Conservation (phyloP, 2,888 invertebrate genomes). For the Syrphus vitripennis region DNA sequence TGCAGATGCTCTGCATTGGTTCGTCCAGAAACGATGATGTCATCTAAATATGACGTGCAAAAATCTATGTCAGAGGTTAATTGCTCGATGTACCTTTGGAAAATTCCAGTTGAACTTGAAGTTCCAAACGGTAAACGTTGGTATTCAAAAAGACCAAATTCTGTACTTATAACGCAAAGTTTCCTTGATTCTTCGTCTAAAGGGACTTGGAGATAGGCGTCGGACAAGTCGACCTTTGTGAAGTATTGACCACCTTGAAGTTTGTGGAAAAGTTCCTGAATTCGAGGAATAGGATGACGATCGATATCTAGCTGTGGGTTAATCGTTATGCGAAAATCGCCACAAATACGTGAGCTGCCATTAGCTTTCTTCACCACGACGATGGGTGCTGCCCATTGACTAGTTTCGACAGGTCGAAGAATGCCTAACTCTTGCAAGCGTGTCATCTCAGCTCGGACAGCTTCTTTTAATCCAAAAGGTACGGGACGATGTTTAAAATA, state of each 20-base stretch:
- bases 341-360: conserved; percentile 53
- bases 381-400: conserved; percentile 75
- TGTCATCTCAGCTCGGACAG: conserved; percentile 2
- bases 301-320: no score
- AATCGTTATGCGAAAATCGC: neutral
- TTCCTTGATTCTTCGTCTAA: conserved; percentile 47
- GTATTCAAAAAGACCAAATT: conserved; percentile 56
- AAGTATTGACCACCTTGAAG: conserved; percentile 60
- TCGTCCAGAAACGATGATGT: no score
- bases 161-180: conserved; percentile 58
- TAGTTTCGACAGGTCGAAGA: conserved; percentile 4
- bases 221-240: conserved; percentile 58
- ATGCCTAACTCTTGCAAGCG: neutral
- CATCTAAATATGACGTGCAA: conserved; percentile 45
- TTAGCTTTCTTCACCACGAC: conserved; percentile 76
- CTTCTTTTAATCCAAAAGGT: no score
- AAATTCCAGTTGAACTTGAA: conserved; percentile 45
- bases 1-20: no score
- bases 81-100: conserved; percentile 46
- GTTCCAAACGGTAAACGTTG: conserved; percentile 51
- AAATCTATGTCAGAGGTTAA: neutral
- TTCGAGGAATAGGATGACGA: conserved; percentile 53
- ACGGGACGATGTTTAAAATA: neutral
- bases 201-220: no score
- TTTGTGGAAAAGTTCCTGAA: conserved; percentile 64